A percentile compares a stretch with the other conserved stretches of the same genome.
Evolutionary conservation across 2,888 invertebrate species (phyloP).

Genomic region (Cenopis cana): DNA sequence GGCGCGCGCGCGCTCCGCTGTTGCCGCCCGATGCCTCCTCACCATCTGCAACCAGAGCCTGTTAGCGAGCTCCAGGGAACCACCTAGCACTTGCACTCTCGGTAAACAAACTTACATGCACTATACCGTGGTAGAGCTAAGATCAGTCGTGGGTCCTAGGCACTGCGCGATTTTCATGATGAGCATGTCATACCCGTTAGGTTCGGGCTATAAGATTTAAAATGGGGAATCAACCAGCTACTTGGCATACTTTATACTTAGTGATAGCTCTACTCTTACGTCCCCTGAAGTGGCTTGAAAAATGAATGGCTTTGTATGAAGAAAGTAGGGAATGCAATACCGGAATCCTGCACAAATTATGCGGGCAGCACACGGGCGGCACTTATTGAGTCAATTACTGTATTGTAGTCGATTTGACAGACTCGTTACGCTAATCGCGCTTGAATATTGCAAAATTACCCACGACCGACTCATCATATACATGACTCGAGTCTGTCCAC

Average conservation of each 20-base stretch:
- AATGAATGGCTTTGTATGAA: too few species aligned
- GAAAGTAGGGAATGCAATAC: too few species aligned
- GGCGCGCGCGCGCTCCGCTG: conserved; percentile 52
- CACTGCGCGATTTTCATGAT: neutral
- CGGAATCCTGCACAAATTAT: too few species aligned
- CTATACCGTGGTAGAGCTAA: neutral
- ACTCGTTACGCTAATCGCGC: neutral
- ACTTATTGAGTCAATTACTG: too few species aligned
- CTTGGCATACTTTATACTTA: too few species aligned
- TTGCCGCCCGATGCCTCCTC: conserved; percentile 55
- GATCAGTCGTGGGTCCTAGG: neutral
- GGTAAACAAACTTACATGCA: neutral
- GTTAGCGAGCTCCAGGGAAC: conserved; percentile 8
- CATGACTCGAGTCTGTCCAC: neutral
- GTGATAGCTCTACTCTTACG: too few species aligned
- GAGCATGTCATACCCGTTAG: neutral
- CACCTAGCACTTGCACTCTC: conserved; percentile 30
- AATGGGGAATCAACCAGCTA: too few species aligned
- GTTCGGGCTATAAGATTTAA: too few species aligned
- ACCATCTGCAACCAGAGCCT: conserved; percentile 54
- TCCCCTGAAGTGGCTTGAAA: too few species aligned
- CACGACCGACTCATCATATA: neutral
- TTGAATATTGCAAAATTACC: neutral
- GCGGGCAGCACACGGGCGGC: too few species aligned
- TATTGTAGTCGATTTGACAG: too few species aligned